Evolutionary conservation across 1,140 invertebrate species (phyloP).

Genomic region (Aethina tumida): DNA sequence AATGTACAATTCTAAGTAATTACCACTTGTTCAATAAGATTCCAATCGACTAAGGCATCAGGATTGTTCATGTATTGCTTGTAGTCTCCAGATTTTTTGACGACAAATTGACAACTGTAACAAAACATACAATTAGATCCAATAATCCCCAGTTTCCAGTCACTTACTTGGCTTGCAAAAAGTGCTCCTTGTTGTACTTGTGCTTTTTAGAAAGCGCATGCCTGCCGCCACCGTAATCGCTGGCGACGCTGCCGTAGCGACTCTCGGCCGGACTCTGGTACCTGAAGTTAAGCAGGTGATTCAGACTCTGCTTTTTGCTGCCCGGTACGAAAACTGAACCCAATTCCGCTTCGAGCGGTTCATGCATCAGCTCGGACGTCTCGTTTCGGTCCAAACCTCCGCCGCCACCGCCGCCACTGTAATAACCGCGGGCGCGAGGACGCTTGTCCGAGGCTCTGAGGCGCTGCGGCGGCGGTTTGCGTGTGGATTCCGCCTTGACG

Average conservation of each 20-base stretch:
- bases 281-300: slow-evolving; percentile 85
- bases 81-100: slow-evolving; percentile 70
- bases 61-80: slow-evolving; percentile 66
- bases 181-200: slow-evolving; percentile 86
- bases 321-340: slow-evolving; percentile 71
- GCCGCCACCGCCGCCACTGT: slow-evolving; percentile 36
- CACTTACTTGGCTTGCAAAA: slow-evolving; percentile 83
- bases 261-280: slow-evolving; percentile 55
- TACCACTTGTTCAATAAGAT: slow-evolving; percentile 85
- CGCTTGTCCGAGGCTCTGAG: slow-evolving; percentile 59
- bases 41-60: slow-evolving; percentile 86
- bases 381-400: slow-evolving; percentile 49
- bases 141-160: slow-evolving; percentile 4
- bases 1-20: slow-evolving; percentile 34
- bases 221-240: slow-evolving; percentile 16
- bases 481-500: slow-evolving; percentile 49
- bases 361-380: slow-evolving; percentile 56
- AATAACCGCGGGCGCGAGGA: slow-evolving; percentile 57
- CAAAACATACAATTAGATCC: slow-evolving; percentile 7
- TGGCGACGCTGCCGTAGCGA: slow-evolving; percentile 16
- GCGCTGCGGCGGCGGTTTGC: slow-evolving; percentile 51
- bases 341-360: slow-evolving; percentile 56
- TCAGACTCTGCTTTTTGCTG: slow-evolving; percentile 85
- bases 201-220: slow-evolving; percentile 43
- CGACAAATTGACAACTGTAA: slow-evolving; percentile 90